A percentile compares a stretch with the other conserved stretches of the same genome.
phyloP scores from a whole-genome alignment of 2,888 invertebrate species.

The Myopa tessellatipennis region DNA sequence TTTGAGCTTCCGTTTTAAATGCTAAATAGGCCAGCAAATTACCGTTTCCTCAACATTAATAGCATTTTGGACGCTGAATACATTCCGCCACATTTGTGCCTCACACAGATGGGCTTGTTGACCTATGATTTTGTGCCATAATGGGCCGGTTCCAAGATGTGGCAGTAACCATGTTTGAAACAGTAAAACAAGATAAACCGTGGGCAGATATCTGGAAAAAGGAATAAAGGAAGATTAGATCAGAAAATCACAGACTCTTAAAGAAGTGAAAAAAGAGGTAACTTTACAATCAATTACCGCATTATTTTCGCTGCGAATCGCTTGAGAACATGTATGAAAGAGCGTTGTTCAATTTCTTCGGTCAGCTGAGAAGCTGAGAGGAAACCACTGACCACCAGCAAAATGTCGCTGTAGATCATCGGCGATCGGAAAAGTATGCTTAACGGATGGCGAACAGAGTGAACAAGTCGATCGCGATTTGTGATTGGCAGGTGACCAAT shows the following conservation, averaged over 20 bases:
- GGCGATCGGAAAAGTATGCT: constrained; percentile 75
- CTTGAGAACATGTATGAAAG: constrained; percentile 72
- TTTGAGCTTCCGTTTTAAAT: too few relatives aligned
- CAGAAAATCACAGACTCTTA: background rate
- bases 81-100: constrained; percentile 76
- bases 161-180: constrained; percentile 79
- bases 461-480: constrained; percentile 70
- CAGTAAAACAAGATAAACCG: constrained; percentile 73
- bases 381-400: constrained; percentile 76
- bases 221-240: background rate
- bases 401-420: constrained; percentile 76
- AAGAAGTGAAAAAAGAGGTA: background rate
- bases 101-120: constrained; percentile 76
- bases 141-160: constrained; percentile 74
- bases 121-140: constrained; percentile 75
- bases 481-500: constrained; percentile 74
- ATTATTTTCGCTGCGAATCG: constrained; percentile 73
- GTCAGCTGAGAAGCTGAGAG: constrained; percentile 74
- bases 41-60: constrained; percentile 79
- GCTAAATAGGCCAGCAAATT: constrained; percentile 46
- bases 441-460: constrained; percentile 71
- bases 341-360: constrained; percentile 70
- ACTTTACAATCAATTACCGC: constrained; percentile 67
- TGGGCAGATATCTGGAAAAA: constrained; percentile 73
- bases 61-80: constrained; percentile 77